Base-by-base conservation (phyloP, 2,888 invertebrate species). In the Athalia rosae region DNA sequence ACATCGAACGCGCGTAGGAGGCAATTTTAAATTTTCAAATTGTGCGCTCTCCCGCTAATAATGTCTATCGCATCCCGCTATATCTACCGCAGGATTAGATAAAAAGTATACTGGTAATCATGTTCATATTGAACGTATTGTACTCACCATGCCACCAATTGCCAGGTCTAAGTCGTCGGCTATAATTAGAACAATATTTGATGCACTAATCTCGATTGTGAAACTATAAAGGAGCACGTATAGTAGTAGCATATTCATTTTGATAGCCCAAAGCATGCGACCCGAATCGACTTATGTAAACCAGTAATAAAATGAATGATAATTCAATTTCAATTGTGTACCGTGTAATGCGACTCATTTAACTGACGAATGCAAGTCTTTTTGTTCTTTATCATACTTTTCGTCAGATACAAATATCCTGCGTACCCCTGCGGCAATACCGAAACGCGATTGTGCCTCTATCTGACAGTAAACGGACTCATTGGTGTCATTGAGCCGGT, bases 161-260 rank as follows among this genome's bases (percentile, higher is more conserved):
- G 92, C 90, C 3, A 93, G 90, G 91, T 97, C 97, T 89, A 97
- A 96, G 90, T 97, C 97, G 88, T 98, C 97, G 0, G 95, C 96
- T 74, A 97, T 85, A 82, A 97, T 91, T 58, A 97, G 86, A 64
- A 97, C 91, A 86, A 97, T 94, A 90, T 97, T 97, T 47, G 95
- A 94, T 84, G 85, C 88, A 56, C 79, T 84, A 64, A 81, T 85
- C 47, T 79, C 80, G 58, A 84, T 85, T 81, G 89, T 87, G 77
- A 81, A 83, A 76, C 81, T 80, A 58, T 86, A 74, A 61, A 74
- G 61, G 28, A 59, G n/a, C 28, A 15, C 61, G 5, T 11, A 59
- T 15, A 74, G n/a, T 61, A 61, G 15, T 11, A 28, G 6, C 61
- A 28, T 59, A 28, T 48, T 59, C 74, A 74, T 74, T 62, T 61